Percentiles rank a stretch among this genome's conserved stretches.
Conservation (phyloP, 2,888 invertebrate species). For the Shargacucullia verbasci region DNA sequence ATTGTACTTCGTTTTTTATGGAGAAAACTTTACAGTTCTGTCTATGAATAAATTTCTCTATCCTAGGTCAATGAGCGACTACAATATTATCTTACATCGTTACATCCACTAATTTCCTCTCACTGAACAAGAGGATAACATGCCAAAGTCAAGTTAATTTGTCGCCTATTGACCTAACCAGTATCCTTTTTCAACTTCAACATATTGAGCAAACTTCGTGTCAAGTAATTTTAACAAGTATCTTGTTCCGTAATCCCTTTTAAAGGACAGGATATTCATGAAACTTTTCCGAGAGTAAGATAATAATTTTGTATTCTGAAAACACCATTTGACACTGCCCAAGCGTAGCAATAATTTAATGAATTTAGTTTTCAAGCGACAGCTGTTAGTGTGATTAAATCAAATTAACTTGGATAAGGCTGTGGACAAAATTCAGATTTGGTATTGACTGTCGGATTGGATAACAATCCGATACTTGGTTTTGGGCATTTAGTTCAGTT, state of each 20-base stretch:
- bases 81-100: too few species aligned
- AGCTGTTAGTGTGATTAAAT: slow-evolving; percentile 12
- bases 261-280: background rate
- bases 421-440: too few species aligned
- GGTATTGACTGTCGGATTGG: too few species aligned
- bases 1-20: too few species aligned
- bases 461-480: too few species aligned
- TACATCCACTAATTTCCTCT: background rate
- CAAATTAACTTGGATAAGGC: slow-evolving; percentile 14
- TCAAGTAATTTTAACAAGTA: slow-evolving; percentile 18
- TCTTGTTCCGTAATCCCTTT: background rate
- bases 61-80: too few species aligned
- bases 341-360: slow-evolving; percentile 2
- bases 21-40: too few species aligned
- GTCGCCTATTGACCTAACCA: slow-evolving; percentile 18
- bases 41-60: too few species aligned
- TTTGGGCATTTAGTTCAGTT: too few species aligned
- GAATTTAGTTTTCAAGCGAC: slow-evolving; percentile 7
- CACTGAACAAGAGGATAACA: slow-evolving; percentile 11
- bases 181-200: slow-evolving; percentile 9
- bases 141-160: slow-evolving; percentile 14
- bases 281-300: slow-evolving; percentile 1
- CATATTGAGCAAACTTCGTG: slow-evolving; percentile 32
- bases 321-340: background rate
- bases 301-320: background rate